Base-by-base conservation (phyloP, 2,888 invertebrate species). In the Phortica okadai region DNA sequence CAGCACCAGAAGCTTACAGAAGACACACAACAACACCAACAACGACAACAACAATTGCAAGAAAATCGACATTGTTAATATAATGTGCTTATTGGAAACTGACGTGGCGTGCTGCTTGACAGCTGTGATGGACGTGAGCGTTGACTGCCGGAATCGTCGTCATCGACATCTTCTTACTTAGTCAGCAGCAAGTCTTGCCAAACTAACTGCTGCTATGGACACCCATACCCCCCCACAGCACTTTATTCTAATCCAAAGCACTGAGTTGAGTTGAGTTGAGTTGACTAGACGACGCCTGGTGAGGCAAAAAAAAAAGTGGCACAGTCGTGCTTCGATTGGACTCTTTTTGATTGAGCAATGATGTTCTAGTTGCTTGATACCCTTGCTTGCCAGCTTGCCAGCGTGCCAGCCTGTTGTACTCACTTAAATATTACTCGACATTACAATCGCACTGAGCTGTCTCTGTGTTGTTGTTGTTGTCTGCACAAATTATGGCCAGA, bases 261-360 rank as follows among this genome's bases (percentile, higher is more conserved):
- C 14, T 2, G 10, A 50, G 14, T 50, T 50, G 45, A 45, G 45
- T 50, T 50, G 45, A 45, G 45, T 45, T 10, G 50, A 14, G 8
- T 50, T 50, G 50, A 8, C 50, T 14, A 33, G 33, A 33, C 33
- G 33, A 33, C 33, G 33, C 33, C 33, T 33, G 33, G 54, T 54
- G 54, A 10, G n/a, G 54, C 54, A 83, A 85, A 84, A 81, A 84
- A 73, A 62, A 73, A 88, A 86, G 88, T 86, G 87, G 86, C 88
- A 88, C 88, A 88, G 83, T 86, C 86, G 86, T 86, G 86, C 83
- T 80, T 77, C 74, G 77, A 80, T 77, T 86, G 86, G 82, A 86
- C 86, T 86, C 84, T 83, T 81, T 86, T 56, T 84, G 88, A 88
- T 86, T 86, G 85, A 86, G 88, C 86, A 88, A 87, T 87, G 88